Evolutionary conservation across 2,888 invertebrate species (phyloP).

Genomic region (Mesoligia furuncula): DNA sequence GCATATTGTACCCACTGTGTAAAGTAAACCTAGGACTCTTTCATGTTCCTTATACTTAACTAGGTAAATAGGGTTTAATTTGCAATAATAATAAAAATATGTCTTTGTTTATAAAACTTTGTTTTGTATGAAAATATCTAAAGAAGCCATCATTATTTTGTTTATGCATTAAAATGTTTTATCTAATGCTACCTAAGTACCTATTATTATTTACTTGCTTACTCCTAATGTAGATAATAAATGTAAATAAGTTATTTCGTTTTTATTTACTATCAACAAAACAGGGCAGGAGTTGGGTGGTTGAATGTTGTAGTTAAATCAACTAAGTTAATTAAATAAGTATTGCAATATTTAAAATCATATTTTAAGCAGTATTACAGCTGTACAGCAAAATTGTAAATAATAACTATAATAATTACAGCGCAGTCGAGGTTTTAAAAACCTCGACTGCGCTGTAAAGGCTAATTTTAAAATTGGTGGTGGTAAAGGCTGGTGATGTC

Average conservation of each 20-base stretch:
- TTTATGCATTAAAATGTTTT: background rate
- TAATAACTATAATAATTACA: too few species aligned
- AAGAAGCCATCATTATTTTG: background rate
- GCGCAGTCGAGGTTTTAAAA: too few species aligned
- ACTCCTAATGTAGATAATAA: background rate
- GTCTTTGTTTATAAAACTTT: background rate
- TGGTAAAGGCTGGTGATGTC: too few species aligned
- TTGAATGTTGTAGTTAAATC: too few species aligned
- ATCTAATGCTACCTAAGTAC: background rate
- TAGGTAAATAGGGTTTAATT: background rate
- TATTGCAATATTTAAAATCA: too few species aligned
- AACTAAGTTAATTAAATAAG: too few species aligned
- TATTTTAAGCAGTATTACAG: too few species aligned
- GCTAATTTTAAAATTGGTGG: too few species aligned
- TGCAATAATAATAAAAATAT: background rate
- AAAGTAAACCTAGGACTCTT: background rate
- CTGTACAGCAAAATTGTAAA: too few species aligned
- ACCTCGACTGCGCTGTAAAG: too few species aligned
- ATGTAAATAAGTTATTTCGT: background rate
- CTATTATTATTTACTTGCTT: background rate
- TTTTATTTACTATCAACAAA: background rate
- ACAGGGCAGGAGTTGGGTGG: too few species aligned
- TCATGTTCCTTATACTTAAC: background rate
- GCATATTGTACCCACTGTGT: background rate
- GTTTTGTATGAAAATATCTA: background rate